Evolutionary conservation across 2,113 vertebrate species (phyloP), one percentile per base, ranked within the genome.

Genomic region (Chitala chitala): DNA sequence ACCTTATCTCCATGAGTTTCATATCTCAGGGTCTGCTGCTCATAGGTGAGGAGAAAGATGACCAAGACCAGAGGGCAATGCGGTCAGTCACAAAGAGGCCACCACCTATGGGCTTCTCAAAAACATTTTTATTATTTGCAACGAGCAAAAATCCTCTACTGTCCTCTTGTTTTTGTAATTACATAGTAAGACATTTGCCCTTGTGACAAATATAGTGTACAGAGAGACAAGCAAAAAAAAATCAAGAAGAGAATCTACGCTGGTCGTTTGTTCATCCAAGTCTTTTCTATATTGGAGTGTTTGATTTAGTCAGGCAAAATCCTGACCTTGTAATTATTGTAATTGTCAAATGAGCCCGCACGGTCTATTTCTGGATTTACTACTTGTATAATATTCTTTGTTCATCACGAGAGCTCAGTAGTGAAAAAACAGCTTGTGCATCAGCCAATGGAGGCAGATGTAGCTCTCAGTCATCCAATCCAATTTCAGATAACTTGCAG

Each of bases 291-390:
- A 40, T 20, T 26, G 46, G 15, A 53, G 48, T 66, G 36, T 44
- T 66, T 75, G 61, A 48, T 72, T 68, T 76, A 75, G 51, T 72
- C 59, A 61, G 61, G 42, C 10, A 51, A 71, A 48, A 26, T n/a
- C 29, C 29, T 70, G 40, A 65, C 53, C 77, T 76, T 51, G 72
- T 78, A 64, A 70, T 77, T 75, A 76, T 72, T 76, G 50, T 53
- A 53, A 33, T 33, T 51, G 8, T 46, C 66, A 36, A 22, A 53
- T 63, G 61, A 40, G 48, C 10, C 24, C 24, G 38, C 42, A 58
- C 29, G 53, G 61, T 65, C 69, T 78, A 78, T 77, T 78, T 75
- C 42, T 75, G 72, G 46, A 42, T 69, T 69, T 74, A 66, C 48
- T 74, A 59, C 72, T 74, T 40, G 29, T 53, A 22, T 69, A 59